These are phyloP conservation scores for Dione juno DNA, from an alignment of 2,888 invertebrate genomes.

Conservation along the genomic window DNA sequence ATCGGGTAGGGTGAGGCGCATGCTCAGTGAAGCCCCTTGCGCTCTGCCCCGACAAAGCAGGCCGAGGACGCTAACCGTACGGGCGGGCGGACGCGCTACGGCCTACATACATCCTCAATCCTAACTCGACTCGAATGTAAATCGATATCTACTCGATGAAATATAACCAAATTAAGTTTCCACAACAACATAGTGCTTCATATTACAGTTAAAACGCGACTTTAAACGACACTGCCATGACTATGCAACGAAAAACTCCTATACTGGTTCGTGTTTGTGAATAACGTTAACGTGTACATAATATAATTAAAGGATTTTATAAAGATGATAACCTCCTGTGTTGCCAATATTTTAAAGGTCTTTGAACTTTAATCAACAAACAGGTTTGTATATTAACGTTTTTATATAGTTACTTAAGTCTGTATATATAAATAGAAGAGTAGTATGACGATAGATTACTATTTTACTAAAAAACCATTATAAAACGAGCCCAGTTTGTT, in stretches of 20 bases:
- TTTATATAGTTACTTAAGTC: not conserved
- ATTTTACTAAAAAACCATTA: not conserved
- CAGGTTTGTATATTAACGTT: conserved; percentile 37
- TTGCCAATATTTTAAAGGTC: conserved; percentile 34
- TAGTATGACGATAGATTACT: not conserved
- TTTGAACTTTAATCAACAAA: conserved; percentile 32
- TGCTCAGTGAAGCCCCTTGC: conserved; percentile 67
- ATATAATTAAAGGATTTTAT: conserved; percentile 48
- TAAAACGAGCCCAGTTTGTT: not conserved
- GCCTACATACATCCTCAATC: conserved; percentile 49
- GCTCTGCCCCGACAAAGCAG: conserved; percentile 64
- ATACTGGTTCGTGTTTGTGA: conserved; percentile 62
- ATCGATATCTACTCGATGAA: conserved; percentile 71
- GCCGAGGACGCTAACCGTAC: conserved; percentile 63
- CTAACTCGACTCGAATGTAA: conserved; percentile 57
- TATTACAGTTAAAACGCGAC: not conserved
- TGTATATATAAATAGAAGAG: not conserved
- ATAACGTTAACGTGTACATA: conserved; percentile 53
- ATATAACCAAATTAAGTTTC: conserved; percentile 43
- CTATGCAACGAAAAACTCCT: conserved; percentile 49
- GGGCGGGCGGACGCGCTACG: conserved; percentile 63
- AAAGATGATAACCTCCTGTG: conserved; percentile 47
- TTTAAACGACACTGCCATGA: conserved; percentile 42
- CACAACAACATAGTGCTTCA: conserved; percentile 35
- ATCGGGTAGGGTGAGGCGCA: conserved; percentile 66